These are phyloP conservation scores for Ladona fulva DNA, from an alignment of 1,140 invertebrate species.

Conservation along the genomic window DNA sequence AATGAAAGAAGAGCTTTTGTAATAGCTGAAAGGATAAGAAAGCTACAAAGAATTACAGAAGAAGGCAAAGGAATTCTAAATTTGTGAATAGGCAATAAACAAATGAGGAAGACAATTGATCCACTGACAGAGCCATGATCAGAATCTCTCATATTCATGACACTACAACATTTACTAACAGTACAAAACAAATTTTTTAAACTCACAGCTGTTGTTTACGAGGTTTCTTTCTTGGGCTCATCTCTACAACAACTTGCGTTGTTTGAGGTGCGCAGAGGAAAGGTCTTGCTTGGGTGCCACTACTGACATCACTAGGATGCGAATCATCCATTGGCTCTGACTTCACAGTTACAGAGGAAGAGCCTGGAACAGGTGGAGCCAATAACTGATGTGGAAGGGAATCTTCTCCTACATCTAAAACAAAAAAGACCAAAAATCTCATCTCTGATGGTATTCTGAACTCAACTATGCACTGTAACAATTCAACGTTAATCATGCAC, in stretches of 20 bases:
- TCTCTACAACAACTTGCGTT: background rate
- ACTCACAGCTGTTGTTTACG: slow-evolving; percentile 63
- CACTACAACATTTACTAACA: too few relatives aligned
- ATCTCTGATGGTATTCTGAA: too few relatives aligned
- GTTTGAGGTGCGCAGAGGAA: background rate
- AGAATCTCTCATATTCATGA: too few relatives aligned
- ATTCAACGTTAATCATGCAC: too few relatives aligned
- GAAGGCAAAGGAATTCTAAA: too few relatives aligned
- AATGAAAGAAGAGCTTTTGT: too few relatives aligned
- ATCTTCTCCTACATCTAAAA: background rate
- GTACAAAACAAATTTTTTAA: background rate
- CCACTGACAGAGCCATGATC: too few relatives aligned
- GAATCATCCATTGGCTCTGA: background rate
- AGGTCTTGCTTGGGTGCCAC: background rate
- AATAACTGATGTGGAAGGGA: background rate
- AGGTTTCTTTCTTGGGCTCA: slow-evolving; percentile 58
- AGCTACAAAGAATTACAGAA: too few relatives aligned
- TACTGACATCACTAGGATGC: background rate
- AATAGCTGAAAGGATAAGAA: too few relatives aligned
- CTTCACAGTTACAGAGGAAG: background rate
- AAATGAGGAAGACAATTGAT: too few relatives aligned
- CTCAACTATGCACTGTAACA: too few relatives aligned
- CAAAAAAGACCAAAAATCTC: background rate
- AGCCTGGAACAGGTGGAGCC: background rate
- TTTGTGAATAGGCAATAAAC: too few relatives aligned